phyloP scores from a whole-genome alignment of 2,797 vertebrate genomes.

The Catharus ustulatus region DNA sequence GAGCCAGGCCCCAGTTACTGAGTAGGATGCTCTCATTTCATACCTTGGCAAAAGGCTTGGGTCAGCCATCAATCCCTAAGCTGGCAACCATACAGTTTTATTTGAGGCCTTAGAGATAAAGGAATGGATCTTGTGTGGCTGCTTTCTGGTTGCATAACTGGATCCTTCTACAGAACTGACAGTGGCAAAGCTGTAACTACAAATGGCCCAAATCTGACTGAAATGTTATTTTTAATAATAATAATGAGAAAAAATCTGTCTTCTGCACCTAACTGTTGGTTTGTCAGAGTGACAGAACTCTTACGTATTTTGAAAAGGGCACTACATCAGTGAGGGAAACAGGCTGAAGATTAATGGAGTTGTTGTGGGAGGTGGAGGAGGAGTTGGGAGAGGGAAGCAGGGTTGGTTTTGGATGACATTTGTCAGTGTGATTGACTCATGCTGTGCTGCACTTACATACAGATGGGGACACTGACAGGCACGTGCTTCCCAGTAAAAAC shows the following conservation, averaged over 20 bases:
- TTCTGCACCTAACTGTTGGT: neutral
- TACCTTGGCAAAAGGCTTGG: neutral
- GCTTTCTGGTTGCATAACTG: neutral
- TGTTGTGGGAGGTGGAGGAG: conserved; percentile 21
- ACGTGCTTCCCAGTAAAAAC: neutral
- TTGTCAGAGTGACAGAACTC: neutral
- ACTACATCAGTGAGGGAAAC: neutral
- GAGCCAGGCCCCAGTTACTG: neutral
- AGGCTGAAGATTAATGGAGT: neutral
- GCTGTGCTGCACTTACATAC: neutral
- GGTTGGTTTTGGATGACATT: neutral
- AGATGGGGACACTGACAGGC: neutral
- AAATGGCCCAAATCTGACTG: neutral
- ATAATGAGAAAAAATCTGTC: neutral
- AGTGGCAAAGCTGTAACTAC: neutral
- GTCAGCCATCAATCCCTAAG: neutral
- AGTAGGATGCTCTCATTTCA: neutral
- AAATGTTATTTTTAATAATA: neutral
- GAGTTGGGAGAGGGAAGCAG: neutral
- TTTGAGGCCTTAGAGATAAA: neutral
- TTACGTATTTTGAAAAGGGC: neutral
- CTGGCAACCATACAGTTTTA: neutral
- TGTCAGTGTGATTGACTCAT: neutral
- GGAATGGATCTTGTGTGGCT: neutral
- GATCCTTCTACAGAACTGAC: neutral